These are phyloP conservation scores for Camponotus pennsylvanicus DNA, from an alignment of 1,140 invertebrate genomes.

Conservation along the genomic window DNA sequence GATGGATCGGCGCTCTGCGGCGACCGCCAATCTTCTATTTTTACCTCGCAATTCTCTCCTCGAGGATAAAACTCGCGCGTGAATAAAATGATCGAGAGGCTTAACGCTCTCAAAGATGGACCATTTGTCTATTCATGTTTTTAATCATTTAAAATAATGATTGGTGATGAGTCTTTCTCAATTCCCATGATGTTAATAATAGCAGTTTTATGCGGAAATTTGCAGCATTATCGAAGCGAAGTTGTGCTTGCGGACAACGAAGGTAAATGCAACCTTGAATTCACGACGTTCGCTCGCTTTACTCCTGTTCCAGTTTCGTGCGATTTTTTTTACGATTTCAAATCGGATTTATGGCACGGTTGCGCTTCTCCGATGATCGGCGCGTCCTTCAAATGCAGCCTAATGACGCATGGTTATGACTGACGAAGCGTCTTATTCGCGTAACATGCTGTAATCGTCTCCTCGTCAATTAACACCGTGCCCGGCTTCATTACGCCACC, in stretches of 20 bases:
- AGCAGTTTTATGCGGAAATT: not conserved
- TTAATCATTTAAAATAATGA: not conserved
- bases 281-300: not conserved
- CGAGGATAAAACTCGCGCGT: not conserved
- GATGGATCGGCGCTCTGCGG: slow-evolving; percentile 12
- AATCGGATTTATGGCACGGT: not conserved
- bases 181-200: not conserved
- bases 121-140: not conserved
- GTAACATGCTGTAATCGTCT: slow-evolving; percentile 78
- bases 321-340: slow-evolving; percentile 35
- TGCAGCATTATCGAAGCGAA: not conserved
- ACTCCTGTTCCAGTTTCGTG: slow-evolving; percentile 26
- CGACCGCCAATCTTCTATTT: slow-evolving; percentile 29
- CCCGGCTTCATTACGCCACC: slow-evolving; percentile 75
- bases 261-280: slow-evolving; percentile 22
- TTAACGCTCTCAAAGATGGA: not conserved
- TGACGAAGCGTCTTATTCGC: slow-evolving; percentile 80
- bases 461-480: slow-evolving; percentile 78
- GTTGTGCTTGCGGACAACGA: not conserved
- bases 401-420: slow-evolving; percentile 78
- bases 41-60: slow-evolving; percentile 12
- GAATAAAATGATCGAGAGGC: slow-evolving; percentile 8
- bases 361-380: slow-evolving; percentile 11
- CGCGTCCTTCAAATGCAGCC: slow-evolving; percentile 61
- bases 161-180: not conserved